These are phyloP conservation scores for Tineola bisselliella DNA, from an alignment of 2,888 invertebrate species.

Conservation along the genomic window DNA sequence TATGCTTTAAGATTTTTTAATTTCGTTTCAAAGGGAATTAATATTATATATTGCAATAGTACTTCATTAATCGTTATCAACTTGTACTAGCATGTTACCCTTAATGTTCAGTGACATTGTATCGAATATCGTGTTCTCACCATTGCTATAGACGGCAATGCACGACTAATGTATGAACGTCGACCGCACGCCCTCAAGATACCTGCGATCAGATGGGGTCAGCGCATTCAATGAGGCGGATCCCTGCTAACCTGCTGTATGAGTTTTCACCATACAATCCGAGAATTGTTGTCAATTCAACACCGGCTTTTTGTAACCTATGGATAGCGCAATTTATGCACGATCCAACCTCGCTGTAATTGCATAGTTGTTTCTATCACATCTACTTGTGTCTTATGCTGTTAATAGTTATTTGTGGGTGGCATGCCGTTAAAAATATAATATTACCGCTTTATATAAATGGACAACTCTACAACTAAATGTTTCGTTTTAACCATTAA, in stretches of 20 bases:
- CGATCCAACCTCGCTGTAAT: not conserved
- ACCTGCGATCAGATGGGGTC: conserved; percentile 60
- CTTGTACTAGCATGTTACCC: not conserved
- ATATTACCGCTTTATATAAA: not conserved
- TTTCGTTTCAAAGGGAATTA: too few species aligned
- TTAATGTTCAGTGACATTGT: conserved; percentile 1
- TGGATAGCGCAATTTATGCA: not conserved
- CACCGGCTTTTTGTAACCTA: conserved; percentile 1
- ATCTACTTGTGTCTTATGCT: not conserved
- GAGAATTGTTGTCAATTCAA: conserved; percentile 9
- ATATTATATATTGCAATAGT: not conserved
- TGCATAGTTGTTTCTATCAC: not conserved
- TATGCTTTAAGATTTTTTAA: too few species aligned
- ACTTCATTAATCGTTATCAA: not conserved
- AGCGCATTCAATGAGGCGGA: conserved; percentile 66
- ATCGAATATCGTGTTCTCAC: conserved; percentile 11
- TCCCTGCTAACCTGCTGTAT: conserved; percentile 61
- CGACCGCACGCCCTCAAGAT: conserved; percentile 17
- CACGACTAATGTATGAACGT: conserved; percentile 36
- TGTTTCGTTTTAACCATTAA: not conserved
- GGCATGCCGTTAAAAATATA: not conserved
- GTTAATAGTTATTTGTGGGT: not conserved
- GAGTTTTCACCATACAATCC: conserved; percentile 55
- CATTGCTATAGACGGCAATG: conserved; percentile 7
- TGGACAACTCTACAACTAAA: not conserved